phyloP scores from a whole-genome alignment of 1,140 invertebrate genomes.

The Pararge aegeria region DNA sequence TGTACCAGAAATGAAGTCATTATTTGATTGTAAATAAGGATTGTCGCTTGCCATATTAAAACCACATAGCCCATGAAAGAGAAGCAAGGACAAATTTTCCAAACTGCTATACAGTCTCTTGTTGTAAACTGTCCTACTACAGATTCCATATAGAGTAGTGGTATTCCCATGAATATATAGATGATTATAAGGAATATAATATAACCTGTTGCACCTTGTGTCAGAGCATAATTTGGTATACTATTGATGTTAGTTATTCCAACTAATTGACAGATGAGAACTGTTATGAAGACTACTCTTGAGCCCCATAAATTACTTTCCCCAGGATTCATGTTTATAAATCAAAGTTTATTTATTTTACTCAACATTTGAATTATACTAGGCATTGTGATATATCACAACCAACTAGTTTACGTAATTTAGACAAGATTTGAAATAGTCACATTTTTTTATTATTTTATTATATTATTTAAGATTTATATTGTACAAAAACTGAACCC shows the following conservation, averaged over 20 bases:
- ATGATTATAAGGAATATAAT: slow-evolving; percentile 31
- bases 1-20: slow-evolving; percentile 49
- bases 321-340: neutral
- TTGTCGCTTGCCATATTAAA: slow-evolving; percentile 44
- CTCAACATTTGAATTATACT: neutral
- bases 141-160: slow-evolving; percentile 83
- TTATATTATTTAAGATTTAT: too few relatives aligned
- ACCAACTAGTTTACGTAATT: slow-evolving; percentile 2
- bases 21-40: slow-evolving; percentile 51
- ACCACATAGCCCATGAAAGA: slow-evolving; percentile 56
- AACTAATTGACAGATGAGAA: slow-evolving; percentile 32
- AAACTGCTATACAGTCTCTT: slow-evolving; percentile 81
- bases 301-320: slow-evolving; percentile 15
- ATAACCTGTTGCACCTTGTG: slow-evolving; percentile 41
- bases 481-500: too few relatives aligned
- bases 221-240: slow-evolving; percentile 40
- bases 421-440: neutral
- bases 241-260: slow-evolving; percentile 36
- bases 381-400: slow-evolving; percentile 1
- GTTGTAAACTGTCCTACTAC: slow-evolving; percentile 83
- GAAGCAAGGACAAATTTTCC: slow-evolving; percentile 54
- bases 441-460: neutral
- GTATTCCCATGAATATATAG: slow-evolving; percentile 74
- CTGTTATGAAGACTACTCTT: slow-evolving; percentile 28
- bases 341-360: neutral